Evolutionary conservation across 2,797 vertebrate species (phyloP).

Genomic region (Phyllotis vaccarum): DNA sequence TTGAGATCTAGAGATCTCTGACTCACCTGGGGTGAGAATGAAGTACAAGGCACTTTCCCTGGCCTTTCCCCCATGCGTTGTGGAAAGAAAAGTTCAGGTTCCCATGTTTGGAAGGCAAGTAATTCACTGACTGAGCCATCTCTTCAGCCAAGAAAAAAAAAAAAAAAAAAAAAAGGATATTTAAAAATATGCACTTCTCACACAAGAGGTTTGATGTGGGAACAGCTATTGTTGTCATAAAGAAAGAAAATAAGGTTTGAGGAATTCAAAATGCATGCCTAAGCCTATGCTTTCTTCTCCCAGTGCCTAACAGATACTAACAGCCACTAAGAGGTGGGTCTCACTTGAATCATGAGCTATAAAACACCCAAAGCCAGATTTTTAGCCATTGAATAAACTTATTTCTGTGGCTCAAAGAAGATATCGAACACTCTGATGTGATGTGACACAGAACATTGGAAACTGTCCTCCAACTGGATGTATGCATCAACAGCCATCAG

Average conservation of each 20-base stretch:
- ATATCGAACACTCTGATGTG: neutral
- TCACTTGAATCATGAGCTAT: neutral
- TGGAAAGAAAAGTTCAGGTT: neutral
- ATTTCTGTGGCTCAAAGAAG: constrained; percentile 2
- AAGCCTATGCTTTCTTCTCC: neutral
- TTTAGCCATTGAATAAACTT: neutral
- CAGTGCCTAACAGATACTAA: too few relatives aligned
- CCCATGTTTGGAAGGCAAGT: neutral
- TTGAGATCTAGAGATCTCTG: neutral
- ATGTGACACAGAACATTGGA: neutral
- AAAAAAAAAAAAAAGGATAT: neutral
- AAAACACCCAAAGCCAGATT: neutral
- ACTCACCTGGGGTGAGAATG: neutral
- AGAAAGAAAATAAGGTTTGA: neutral
- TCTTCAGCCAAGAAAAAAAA: neutral
- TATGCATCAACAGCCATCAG: neutral
- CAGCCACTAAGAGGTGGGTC: neutral
- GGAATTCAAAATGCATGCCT: neutral
- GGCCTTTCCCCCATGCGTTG: neutral
- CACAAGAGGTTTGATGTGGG: neutral
- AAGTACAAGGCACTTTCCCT: neutral
- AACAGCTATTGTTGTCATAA: neutral
- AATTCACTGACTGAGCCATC: neutral
- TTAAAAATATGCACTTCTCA: neutral
- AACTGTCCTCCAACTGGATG: neutral